Base-by-base conservation (phyloP, 1,140 invertebrate genomes). In the Leguminivora glycinivorella region DNA sequence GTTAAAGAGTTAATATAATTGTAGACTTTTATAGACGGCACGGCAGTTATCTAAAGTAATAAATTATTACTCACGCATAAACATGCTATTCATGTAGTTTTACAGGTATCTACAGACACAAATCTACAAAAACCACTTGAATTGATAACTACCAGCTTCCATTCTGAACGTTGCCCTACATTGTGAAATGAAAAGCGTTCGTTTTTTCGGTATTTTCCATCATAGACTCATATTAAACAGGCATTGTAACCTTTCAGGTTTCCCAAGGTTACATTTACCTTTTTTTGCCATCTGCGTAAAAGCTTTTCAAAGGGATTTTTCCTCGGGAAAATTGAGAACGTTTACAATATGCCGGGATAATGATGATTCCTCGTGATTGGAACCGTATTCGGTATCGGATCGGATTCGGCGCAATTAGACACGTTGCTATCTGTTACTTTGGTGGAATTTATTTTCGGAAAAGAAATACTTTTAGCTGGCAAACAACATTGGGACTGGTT, bases 151-250 rank as follows among this genome's bases (percentile, higher is more conserved):
- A 34, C 19, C 26, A 17, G n/a, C 14, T n/a, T 63, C 17, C 25
- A 63, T 29, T 31, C 9, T 29, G 25, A 31, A 19, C 58, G 17
- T 31, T 31, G 26, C 25, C 26, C 58, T 63, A 29, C 26, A 63
- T 63, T 63, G 58, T 63, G 26, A 63, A 63, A 63, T 63, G 31
- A 63, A 63, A 63, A 63, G 58, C 58, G 25, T 31, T 31, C 25
- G 58, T 63, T 63, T 58, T 63, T 60, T 63, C 17, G 58, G 26
- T 29, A 63, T 63, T 63, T 63, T 63, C n/a, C 58, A 63, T 63
- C 58, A 63, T 63, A 63, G 58, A 63, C 58, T 63, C 58, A 63
- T 63, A 63, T 63, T 63, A 63, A 63, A 63, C 58, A 60, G 56
- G 24, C 56, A 63, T 63, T 31, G 58, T 31, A 63, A 63, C 29